phyloP scores from a whole-genome alignment of 2,888 invertebrate genomes.

The Aricia artaxerxes region DNA sequence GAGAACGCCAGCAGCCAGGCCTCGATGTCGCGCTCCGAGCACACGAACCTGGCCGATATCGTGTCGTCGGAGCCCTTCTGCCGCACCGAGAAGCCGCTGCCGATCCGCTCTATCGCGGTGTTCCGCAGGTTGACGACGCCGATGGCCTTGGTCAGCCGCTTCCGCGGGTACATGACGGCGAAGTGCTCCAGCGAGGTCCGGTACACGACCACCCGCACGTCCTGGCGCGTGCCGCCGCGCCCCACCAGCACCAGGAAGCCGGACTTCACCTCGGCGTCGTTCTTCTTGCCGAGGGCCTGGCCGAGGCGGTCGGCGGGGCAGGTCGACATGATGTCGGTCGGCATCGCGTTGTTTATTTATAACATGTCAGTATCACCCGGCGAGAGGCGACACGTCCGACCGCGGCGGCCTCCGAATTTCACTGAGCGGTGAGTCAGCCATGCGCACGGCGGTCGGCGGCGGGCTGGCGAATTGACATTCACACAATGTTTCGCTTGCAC shows the following conservation, averaged over 20 bases:
- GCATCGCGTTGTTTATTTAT: constrained; percentile 62
- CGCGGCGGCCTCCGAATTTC: constrained; percentile 45
- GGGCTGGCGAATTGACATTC: constrained; percentile 8
- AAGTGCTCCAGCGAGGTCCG: constrained; percentile 83
- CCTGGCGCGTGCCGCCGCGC: constrained; percentile 80
- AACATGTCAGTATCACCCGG: constrained; percentile 38
- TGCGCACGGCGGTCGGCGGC: not conserved
- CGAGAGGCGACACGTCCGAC: constrained; percentile 43
- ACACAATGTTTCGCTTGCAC: constrained; percentile 3
- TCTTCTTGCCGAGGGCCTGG: constrained; percentile 56
- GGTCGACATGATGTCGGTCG: constrained; percentile 63
- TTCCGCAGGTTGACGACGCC: constrained; percentile 83
- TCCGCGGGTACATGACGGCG: constrained; percentile 83
- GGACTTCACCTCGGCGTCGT: constrained; percentile 81
- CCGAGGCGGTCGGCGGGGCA: constrained; percentile 63
- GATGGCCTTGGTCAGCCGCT: constrained; percentile 81
- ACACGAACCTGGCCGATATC: constrained; percentile 80
- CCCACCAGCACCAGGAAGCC: constrained; percentile 82
- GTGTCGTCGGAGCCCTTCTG: constrained; percentile 84
- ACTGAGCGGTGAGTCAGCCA: constrained; percentile 46
- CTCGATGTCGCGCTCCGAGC: constrained; percentile 79
- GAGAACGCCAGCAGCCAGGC: constrained; percentile 82
- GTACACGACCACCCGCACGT: constrained; percentile 83
- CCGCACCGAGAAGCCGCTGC: constrained; percentile 78
- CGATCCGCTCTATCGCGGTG: constrained; percentile 78